Evolutionary conservation across 2,888 invertebrate species (phyloP).

Genomic region (Eristalinus aeneus): DNA sequence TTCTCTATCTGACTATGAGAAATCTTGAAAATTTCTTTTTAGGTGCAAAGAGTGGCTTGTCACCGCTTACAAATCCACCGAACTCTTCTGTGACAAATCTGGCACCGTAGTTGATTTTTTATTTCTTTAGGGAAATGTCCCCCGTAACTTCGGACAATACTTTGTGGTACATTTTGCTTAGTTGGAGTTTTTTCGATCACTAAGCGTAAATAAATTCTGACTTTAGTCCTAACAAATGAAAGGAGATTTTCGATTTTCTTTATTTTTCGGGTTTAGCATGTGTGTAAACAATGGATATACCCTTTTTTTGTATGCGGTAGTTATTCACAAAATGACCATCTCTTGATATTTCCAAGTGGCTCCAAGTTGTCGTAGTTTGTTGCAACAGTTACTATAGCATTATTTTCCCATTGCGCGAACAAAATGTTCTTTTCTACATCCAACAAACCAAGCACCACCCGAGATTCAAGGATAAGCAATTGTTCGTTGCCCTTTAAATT

Average conservation of each 20-base stretch:
- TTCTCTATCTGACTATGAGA: no score
- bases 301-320: background rate
- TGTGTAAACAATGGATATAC: no score
- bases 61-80: slow-evolving; percentile 18
- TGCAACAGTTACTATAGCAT: slow-evolving; percentile 8
- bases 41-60: no score
- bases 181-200: background rate
- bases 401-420: background rate
- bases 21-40: no score
- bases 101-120: slow-evolving; percentile 1
- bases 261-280: background rate
- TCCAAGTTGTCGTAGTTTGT: slow-evolving; percentile 4
- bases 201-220: background rate
- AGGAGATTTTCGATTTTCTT: background rate
- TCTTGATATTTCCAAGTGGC: background rate
- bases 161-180: no score
- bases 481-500: no score
- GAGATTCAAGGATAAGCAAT: background rate
- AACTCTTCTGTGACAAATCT: slow-evolving; percentile 1
- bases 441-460: background rate
- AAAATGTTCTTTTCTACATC: slow-evolving; percentile 12
- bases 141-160: background rate
- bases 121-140: background rate
- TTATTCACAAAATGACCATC: background rate
- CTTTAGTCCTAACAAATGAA: background rate